These are phyloP conservation scores for Morpho deidamia DNA, from an alignment of 2,888 invertebrate species.

Conservation along the genomic window DNA sequence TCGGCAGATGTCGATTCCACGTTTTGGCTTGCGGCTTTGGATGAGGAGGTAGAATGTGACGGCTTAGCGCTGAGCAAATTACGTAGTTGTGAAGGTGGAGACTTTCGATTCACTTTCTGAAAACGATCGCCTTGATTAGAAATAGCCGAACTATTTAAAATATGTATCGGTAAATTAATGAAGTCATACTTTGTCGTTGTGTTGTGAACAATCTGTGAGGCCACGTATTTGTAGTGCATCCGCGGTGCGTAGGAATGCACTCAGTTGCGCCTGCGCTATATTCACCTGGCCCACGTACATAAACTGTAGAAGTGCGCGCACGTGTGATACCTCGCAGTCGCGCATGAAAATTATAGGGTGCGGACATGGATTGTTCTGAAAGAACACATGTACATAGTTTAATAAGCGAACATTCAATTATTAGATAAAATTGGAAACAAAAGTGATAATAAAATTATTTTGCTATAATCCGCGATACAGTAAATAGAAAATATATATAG, in stretches of 20 bases:
- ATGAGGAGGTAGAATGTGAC: constrained; percentile 73
- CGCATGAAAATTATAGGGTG: constrained; percentile 92
- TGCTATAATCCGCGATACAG: too few relatives aligned
- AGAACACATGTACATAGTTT: constrained; percentile 28
- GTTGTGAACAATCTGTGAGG: constrained; percentile 83
- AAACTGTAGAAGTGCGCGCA: constrained; percentile 88
- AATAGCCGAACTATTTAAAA: neutral
- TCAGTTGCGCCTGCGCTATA: constrained; percentile 87
- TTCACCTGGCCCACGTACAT: constrained; percentile 93
- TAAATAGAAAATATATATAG: too few relatives aligned
- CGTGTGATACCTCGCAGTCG: constrained; percentile 88
- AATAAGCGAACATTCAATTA: neutral
- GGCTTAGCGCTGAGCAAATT: constrained; percentile 78
- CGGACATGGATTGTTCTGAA: constrained; percentile 89
- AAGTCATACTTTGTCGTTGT: constrained; percentile 68
- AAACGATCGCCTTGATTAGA: constrained; percentile 30
- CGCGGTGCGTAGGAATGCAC: constrained; percentile 86
- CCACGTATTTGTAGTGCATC: constrained; percentile 89
- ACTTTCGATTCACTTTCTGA: constrained; percentile 74
- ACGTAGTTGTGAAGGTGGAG: constrained; percentile 75
- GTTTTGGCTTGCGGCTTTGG: constrained; percentile 78
- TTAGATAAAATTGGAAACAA: too few relatives aligned
- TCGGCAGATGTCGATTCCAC: constrained; percentile 68
- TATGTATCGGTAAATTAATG: neutral
- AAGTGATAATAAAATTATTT: too few relatives aligned